phyloP scores from a whole-genome alignment of 23 tunicate genomes.

The Ciona savignyi region DNA sequence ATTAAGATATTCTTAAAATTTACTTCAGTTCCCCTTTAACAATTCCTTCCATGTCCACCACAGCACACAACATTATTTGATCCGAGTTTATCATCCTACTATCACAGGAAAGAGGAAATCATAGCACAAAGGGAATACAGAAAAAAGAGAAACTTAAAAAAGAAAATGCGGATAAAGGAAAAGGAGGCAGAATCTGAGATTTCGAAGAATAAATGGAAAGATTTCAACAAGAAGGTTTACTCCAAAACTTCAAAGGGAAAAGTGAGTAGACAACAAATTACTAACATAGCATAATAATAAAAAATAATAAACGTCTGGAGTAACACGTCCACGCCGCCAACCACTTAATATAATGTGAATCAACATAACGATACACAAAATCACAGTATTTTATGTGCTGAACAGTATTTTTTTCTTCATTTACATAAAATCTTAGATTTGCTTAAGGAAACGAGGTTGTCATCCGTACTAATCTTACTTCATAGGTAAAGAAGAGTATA shows the following conservation, averaged over 20 bases:
- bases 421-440: too few relatives aligned
- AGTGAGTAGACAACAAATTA: conserved; percentile 18
- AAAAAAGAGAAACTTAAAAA: conserved; percentile 68
- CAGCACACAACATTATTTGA: too few relatives aligned
- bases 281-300: too few relatives aligned
- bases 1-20: too few relatives aligned
- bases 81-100: too few relatives aligned
- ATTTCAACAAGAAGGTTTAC: conserved; percentile 66
- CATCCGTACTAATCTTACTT: background rate
- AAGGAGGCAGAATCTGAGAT: conserved; percentile 96
- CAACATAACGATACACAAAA: too few relatives aligned
- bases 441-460: background rate
- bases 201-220: conserved; percentile 92
- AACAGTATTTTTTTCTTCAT: background rate
- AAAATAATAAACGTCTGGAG: too few relatives aligned
- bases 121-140: conserved; percentile 72
- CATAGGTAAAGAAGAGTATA: conserved; percentile 73
- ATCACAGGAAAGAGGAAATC: conserved; percentile 31
- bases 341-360: too few relatives aligned
- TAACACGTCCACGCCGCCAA: too few relatives aligned
- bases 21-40: too few relatives aligned
- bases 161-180: conserved; percentile 80
- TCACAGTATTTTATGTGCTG: background rate
- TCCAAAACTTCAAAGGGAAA: conserved; percentile 70
- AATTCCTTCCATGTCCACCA: too few relatives aligned